These are phyloP conservation scores for Cyclopterus lumpus DNA, from an alignment of 2,797 vertebrate species.

Conservation along the genomic window DNA sequence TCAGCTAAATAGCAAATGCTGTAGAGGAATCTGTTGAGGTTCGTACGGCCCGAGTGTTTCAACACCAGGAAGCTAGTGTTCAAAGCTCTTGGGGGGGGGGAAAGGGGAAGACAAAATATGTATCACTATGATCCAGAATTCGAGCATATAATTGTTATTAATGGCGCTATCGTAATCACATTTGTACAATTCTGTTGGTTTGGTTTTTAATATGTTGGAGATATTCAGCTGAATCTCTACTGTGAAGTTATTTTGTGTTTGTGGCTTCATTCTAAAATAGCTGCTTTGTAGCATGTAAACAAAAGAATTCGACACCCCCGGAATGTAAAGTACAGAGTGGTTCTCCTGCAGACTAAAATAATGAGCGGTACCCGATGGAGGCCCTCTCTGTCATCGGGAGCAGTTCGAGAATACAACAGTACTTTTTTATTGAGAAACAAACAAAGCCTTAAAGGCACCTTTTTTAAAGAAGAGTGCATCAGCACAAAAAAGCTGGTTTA, in stretches of 20 bases:
- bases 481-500: slow-evolving; percentile 10
- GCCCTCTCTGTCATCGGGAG: slow-evolving; percentile 12
- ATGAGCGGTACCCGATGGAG: slow-evolving; percentile 17
- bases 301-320: not conserved
- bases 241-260: not conserved
- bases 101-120: not conserved
- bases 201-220: not conserved
- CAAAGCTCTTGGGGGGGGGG: not conserved
- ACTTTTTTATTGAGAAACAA: slow-evolving; percentile 2
- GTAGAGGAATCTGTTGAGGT: not conserved
- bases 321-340: slow-evolving; percentile 19
- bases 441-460: not conserved
- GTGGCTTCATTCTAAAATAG: not conserved
- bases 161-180: not conserved
- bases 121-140: not conserved
- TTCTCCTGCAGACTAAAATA: slow-evolving; percentile 11
- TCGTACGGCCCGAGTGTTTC: not conserved
- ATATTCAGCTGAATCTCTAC: not conserved
- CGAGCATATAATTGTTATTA: not conserved
- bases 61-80: not conserved
- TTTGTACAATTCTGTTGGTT: not conserved
- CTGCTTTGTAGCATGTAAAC: not conserved
- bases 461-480: slow-evolving; percentile 11
- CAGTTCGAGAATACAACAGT: not conserved
- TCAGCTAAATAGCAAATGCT: not conserved